Conservation (phyloP, 2,888 invertebrate species). For the Aspidapion aeneum region DNA sequence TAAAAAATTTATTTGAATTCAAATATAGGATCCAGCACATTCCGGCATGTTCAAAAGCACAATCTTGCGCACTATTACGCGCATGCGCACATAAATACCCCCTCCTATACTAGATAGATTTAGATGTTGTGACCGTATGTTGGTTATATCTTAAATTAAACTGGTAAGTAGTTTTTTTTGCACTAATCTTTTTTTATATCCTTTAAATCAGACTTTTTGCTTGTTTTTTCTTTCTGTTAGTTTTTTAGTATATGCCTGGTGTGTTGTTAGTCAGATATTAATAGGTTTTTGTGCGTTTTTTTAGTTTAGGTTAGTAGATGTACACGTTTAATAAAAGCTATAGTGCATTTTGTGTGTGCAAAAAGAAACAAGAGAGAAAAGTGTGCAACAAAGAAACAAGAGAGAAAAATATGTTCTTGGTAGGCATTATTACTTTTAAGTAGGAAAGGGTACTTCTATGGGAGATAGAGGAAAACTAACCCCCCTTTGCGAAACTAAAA, state of each 20-base stretch:
- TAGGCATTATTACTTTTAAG: too few relatives aligned
- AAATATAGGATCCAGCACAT: conserved; percentile 48
- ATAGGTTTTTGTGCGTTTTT: background rate
- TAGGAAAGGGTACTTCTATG: too few relatives aligned
- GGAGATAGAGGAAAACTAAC: too few relatives aligned
- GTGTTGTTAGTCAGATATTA: too few relatives aligned
- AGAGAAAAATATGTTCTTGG: too few relatives aligned
- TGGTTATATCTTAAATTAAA: conserved; percentile 26
- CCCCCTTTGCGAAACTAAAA: too few relatives aligned
- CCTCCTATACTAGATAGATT: conserved; percentile 48
- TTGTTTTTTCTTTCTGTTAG: conserved; percentile 32
- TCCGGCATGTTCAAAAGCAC: conserved; percentile 47
- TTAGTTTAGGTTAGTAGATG: background rate
- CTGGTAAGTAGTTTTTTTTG: conserved; percentile 49
- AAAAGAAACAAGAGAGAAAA: too few relatives aligned
- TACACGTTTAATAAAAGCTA: too few relatives aligned
- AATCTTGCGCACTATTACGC: conserved; percentile 46
- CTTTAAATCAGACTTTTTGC: conserved; percentile 36
- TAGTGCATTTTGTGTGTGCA: too few relatives aligned
- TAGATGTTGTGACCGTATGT: conserved; percentile 37
- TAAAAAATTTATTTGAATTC: conserved; percentile 46
- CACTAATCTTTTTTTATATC: conserved; percentile 39
- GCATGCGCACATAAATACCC: conserved; percentile 47
- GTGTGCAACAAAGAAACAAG: too few relatives aligned
- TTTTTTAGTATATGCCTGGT: too few relatives aligned